Evolutionary conservation across 2,113 vertebrate species (phyloP), one percentile per base, ranked within the genome.

Genomic region (Alectura lathami): DNA sequence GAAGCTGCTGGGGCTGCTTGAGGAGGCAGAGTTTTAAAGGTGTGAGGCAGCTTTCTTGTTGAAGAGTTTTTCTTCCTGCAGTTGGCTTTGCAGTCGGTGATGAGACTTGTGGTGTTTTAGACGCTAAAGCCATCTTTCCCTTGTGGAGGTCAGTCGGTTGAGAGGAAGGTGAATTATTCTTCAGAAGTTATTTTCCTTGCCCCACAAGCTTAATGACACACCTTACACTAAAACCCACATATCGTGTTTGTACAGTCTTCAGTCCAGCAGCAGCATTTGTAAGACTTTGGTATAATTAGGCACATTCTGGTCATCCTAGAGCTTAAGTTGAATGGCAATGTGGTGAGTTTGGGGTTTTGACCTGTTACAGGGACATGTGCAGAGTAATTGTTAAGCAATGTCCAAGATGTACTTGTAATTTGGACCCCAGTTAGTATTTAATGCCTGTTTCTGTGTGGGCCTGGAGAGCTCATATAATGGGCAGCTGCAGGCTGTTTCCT

Each of bases 171-270:
- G 30, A 42, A 1, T 69, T 89, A 76, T 42, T 62, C 47, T 7
- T 54, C 42, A 62, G 21, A 17, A 73, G 15, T 24, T 21, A 8
- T 43, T 68, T 48, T 30, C 21, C 66, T 77, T 80, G 15, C 17
- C 8, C 1, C 6, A 43, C 38, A 57, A 73, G 29, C 32, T 86
- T 86, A 26, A 23, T 42, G 16, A 21, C 22, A 53, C 22, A 1
- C 9, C 78, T 48, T 8, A 57, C 15, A 43, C 11, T 15, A 38
- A 30, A 57, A 6, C n/a, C 30, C 3, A 2, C 0, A 0, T 48
- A 13, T 54, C 3, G 3, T 34, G 30, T 26, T 8, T 42, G 4
- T 51, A 22, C 4, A n/a, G 42, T 36, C n/a, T 18, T 32, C 23
- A 77, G 29, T 40, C 88, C 29, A 54, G 51, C 18, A 20, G 15